Conservation (phyloP, 2,113 vertebrate genomes). For the Heterochromis multidens region DNA sequence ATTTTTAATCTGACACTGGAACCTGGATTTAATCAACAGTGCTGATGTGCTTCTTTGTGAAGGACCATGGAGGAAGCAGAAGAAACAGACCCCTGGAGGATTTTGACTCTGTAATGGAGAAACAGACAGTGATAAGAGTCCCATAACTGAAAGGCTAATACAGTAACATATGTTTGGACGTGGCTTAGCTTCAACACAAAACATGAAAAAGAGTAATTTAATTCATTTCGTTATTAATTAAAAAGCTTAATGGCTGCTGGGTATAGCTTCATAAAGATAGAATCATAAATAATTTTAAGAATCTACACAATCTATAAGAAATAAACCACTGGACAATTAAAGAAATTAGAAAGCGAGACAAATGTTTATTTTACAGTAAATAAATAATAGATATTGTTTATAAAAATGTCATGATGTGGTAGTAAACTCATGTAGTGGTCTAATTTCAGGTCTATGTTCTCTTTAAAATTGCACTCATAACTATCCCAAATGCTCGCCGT, state of each 20-base stretch:
- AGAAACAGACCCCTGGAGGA: background rate
- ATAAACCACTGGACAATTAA: background rate
- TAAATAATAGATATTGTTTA: background rate
- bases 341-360: background rate
- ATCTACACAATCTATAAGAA: background rate
- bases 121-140: background rate
- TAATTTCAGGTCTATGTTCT: background rate
- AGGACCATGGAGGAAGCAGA: background rate
- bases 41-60: background rate
- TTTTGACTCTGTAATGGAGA: background rate
- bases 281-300: background rate
- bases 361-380: background rate
- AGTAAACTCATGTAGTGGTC: background rate
- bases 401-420: background rate
- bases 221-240: background rate
- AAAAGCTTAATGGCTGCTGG: background rate
- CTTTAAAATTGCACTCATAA: background rate
- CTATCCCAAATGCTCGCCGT: background rate
- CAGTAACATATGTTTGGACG: background rate
- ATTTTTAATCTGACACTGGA: background rate
- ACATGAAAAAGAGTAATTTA: background rate
- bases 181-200: background rate
- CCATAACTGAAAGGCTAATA: background rate
- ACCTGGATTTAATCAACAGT: background rate
- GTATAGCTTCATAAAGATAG: background rate